Conservation (phyloP, 64 coral and sea anemone species). For the Dendrophyllia cribrosa region DNA sequence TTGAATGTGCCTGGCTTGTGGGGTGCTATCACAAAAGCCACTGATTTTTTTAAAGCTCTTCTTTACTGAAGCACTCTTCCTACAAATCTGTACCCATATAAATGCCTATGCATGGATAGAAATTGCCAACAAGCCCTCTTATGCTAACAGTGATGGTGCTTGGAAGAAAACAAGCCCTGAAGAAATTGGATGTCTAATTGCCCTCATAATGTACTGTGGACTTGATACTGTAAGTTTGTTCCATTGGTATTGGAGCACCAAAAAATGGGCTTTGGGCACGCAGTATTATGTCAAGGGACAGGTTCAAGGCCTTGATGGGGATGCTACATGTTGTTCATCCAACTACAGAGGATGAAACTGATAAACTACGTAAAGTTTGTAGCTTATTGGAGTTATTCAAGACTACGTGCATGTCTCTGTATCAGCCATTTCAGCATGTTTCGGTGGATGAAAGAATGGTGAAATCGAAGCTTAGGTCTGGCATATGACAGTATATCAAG, state of each 20-base stretch:
- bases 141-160: conserved; percentile 3
- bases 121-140: background rate
- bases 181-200: conserved; percentile 29
- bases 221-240: background rate
- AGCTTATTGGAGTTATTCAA: conserved; percentile 1
- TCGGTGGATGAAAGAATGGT: conserved; percentile 42
- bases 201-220: conserved; percentile 24
- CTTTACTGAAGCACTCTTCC: background rate
- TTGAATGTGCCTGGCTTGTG: background rate
- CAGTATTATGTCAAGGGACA: background rate
- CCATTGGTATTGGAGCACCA: conserved; percentile 20
- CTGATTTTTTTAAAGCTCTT: conserved; percentile 53
- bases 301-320: conserved; percentile 1
- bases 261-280: conserved; percentile 42
- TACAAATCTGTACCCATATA: background rate
- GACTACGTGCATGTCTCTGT: background rate
- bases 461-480: conserved; percentile 7
- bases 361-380: background rate
- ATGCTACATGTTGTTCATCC: conserved; percentile 27
- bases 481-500: conserved; percentile 33
- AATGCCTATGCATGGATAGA: background rate
- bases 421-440: background rate
- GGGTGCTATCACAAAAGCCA: conserved; percentile 34
- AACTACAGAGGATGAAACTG: background rate
- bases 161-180: conserved; percentile 19